Conservation (phyloP, 2,113 vertebrate genomes). For the Rhinoptilus africanus region DNA sequence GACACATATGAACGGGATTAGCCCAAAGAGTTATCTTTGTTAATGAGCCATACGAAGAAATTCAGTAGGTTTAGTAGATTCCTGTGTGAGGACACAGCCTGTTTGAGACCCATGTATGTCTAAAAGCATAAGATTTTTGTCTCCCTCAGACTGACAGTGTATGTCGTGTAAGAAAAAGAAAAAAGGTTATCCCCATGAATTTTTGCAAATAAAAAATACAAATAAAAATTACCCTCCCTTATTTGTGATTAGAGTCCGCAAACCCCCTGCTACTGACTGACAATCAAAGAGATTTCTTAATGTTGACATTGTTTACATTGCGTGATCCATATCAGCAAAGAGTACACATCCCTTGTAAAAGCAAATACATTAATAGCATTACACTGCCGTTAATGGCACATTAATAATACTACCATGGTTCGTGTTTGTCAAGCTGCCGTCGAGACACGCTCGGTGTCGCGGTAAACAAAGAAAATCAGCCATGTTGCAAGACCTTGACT, state of each 20-base stretch:
- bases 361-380: conserved; percentile 3
- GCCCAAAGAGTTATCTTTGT: not conserved
- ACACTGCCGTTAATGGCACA: not conserved
- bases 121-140: not conserved
- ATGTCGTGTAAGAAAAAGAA: not conserved
- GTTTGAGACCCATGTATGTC: not conserved
- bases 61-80: not conserved
- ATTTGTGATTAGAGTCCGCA: not conserved
- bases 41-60: not conserved
- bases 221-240: not conserved
- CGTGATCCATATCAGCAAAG: not conserved
- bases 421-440: not conserved
- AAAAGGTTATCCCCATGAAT: not conserved
- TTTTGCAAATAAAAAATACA: not conserved
- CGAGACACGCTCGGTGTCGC: not conserved
- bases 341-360: not conserved
- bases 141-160: not conserved
- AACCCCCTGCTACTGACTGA: not conserved
- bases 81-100: not conserved
- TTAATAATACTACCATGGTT: not conserved
- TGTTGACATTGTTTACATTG: not conserved
- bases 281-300: not conserved
- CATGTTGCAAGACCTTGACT: not conserved
- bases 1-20: not conserved
- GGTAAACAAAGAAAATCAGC: conserved; percentile 40